A percentile compares a stretch with the other conserved stretches of the same genome.
phyloP scores from a whole-genome alignment of 1,140 invertebrate genomes.

The Micrasema minimum region DNA sequence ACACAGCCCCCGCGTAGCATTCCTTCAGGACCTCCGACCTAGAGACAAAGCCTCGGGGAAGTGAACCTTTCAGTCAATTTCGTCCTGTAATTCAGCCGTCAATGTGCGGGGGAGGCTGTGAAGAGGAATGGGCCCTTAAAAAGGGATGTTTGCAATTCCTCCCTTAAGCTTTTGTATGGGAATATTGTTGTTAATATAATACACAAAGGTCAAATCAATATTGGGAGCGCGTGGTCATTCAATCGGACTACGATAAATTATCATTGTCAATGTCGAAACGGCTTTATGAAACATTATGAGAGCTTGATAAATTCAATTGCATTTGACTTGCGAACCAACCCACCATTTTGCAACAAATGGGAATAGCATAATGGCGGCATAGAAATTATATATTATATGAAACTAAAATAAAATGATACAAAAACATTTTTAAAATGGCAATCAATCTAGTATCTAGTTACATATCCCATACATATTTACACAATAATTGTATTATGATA shows the following conservation, averaged over 20 bases:
- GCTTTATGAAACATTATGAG: conserved; percentile 13
- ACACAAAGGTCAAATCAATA: conserved; percentile 37
- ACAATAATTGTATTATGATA: too few species aligned
- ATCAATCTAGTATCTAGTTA: too few species aligned
- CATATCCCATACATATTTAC: too few species aligned
- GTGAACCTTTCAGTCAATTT: conserved; percentile 5
- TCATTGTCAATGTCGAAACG: conserved; percentile 19
- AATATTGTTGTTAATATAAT: conserved; percentile 37
- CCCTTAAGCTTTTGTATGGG: conserved; percentile 12
- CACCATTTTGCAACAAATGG: too few species aligned
- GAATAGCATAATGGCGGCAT: too few species aligned
- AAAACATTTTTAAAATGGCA: too few species aligned
- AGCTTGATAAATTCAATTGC: too few species aligned
- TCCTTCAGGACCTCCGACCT: neutral
- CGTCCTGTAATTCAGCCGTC: conserved; percentile 1
- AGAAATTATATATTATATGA: too few species aligned
- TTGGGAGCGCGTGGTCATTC: conserved; percentile 23
- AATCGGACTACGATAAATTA: conserved; percentile 27
- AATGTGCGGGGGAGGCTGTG: conserved; percentile 11
- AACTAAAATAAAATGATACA: too few species aligned
- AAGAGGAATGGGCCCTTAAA: neutral
- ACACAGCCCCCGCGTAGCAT: too few species aligned
- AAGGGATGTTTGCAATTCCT: conserved; percentile 25
- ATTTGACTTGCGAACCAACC: too few species aligned
- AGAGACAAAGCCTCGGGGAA: too few species aligned